Conservation (phyloP, 2,888 invertebrate genomes). For the Lasioglossum marginatum region DNA sequence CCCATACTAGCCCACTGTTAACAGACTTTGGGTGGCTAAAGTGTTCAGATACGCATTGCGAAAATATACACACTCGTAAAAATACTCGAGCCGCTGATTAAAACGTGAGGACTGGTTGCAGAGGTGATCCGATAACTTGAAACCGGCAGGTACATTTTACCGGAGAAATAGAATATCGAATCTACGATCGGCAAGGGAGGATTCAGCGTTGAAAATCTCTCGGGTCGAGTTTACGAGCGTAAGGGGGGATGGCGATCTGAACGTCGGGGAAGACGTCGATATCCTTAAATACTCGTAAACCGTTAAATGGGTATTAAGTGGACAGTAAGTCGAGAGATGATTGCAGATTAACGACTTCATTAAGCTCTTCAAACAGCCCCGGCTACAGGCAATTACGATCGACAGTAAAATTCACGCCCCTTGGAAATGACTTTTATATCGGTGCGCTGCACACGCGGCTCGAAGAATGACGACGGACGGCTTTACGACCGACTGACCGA, state of each 20-base stretch:
- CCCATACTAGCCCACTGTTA: not conserved
- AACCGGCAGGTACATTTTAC: not conserved
- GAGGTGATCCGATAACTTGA: not conserved
- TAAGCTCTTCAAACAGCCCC: conserved; percentile 60
- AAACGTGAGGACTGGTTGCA: not conserved
- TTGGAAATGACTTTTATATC: conserved; percentile 60
- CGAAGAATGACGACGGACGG: conserved; percentile 19
- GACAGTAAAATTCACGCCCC: conserved; percentile 66
- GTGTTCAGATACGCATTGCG: not conserved
- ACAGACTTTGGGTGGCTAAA: not conserved
- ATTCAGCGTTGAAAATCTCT: conserved; percentile 33
- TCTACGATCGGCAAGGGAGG: not conserved
- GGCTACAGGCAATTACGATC: conserved; percentile 73
- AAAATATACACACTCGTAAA: not conserved
- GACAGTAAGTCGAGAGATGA: conserved; percentile 52
- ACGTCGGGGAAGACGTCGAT: conserved; percentile 40
- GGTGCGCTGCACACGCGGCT: conserved; percentile 6
- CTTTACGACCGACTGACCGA: conserved; percentile 15
- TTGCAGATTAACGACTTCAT: conserved; percentile 74
- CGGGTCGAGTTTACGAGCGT: conserved; percentile 54
- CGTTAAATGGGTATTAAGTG: conserved; percentile 66
- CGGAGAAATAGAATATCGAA: conserved; percentile 2
- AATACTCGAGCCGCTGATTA: not conserved
- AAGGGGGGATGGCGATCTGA: not conserved
- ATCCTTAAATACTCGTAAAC: conserved; percentile 67